Conservation (phyloP, 92 coral and sea anemone species). For the Parazoanthus darwini region DNA sequence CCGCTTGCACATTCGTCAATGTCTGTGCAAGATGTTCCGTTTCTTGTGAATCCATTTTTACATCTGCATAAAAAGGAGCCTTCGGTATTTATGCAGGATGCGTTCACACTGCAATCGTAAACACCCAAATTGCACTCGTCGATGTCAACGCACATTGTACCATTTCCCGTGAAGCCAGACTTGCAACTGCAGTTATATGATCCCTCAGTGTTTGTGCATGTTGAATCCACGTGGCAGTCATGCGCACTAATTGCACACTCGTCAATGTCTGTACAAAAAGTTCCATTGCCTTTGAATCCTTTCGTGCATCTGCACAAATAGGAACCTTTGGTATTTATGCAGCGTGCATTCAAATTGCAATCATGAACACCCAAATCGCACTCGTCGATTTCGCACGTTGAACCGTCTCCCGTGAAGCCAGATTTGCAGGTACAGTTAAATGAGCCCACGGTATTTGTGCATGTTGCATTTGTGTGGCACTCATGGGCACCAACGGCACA, state of each 20-base stretch:
- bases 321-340: not conserved
- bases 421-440: not conserved
- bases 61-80: too few relatives aligned
- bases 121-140: slow-evolving; percentile 14
- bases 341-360: not conserved
- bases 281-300: not conserved
- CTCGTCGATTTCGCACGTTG: slow-evolving; percentile 19
- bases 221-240: slow-evolving; percentile 40
- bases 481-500: not conserved
- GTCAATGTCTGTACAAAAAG: slow-evolving; percentile 38
- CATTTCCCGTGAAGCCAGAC: slow-evolving; percentile 47
- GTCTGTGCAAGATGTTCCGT: too few relatives aligned
- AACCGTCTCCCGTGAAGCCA: slow-evolving; percentile 24
- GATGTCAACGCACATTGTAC: slow-evolving; percentile 54
- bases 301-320: not conserved
- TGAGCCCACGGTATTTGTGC: slow-evolving; percentile 31
- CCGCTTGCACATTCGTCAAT: too few relatives aligned
- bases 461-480: slow-evolving; percentile 26
- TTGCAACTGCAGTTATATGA: slow-evolving; percentile 40
- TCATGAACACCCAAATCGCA: not conserved
- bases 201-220: slow-evolving; percentile 33
- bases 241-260: slow-evolving; percentile 30
- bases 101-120: too few relatives aligned
- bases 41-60: too few relatives aligned
- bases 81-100: not conserved